Base-by-base conservation (phyloP, 2,797 vertebrate species). In the Scolopax rusticola region DNA sequence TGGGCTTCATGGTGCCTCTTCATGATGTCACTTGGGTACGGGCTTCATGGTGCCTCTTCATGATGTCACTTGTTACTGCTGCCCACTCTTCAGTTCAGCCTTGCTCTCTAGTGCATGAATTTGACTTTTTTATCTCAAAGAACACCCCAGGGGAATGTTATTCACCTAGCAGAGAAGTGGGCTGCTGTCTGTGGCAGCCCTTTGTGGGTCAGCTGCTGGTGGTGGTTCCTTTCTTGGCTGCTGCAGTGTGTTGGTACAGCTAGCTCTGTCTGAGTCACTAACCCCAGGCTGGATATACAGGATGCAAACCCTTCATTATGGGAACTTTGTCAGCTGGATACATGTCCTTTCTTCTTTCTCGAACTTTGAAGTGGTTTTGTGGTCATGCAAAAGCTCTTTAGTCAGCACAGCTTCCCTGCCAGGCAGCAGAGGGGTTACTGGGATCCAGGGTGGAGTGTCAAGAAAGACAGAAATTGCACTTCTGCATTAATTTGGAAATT, bases 41-140 rank as follows among this genome's bases (percentile, higher is more conserved):
- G 11, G 8, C 3, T 61, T 69, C 27, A 2, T 13, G 38, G 7
- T 43, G 24, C 12, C 36, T 53, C 40, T 90, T 41, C n/a, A 1
- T 12, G 27, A 11, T 50, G 51, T 19, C 68, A 70, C 16, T 21
- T 36, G 23, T 33, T 24, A 32, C 45, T 0, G 5, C 61, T 28
- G 40, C 40, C n/a, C 1, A 2, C 51, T 47, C 32, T 57, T 41
- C 51, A 85, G 11, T 47, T 43, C 48, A 38, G 20, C 51, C 28
- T 50, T 36, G 4, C 30, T 59, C 24, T 30, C 36, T 47, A 0
- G 19, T 32, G 15, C 0, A 0, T 60, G 30, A 54, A 68, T 45
- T 21, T 65, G 21, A 80, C 19, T 4, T 63, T 76, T 73, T 70
- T 11, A 56, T 27, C 51, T 56, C 32, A 32, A 76, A 76, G 20